Evolutionary conservation across 2,888 invertebrate species (phyloP), one percentile per base, ranked within the genome.

Genomic region (Onthophagus sagittarius): DNA sequence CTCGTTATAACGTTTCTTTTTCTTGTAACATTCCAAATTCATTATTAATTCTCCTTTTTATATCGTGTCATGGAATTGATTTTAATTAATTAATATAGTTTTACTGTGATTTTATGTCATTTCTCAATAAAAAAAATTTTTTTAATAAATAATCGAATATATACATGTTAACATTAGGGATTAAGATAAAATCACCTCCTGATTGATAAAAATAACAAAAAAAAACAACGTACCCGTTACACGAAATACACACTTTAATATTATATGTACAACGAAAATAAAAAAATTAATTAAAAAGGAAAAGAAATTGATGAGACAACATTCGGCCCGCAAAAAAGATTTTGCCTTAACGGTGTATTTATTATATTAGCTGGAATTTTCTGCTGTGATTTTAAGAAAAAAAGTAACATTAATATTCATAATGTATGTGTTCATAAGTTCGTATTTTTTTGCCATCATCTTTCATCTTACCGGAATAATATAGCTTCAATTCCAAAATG

Each of bases 351-450:
- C 67, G 32, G 67, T 67, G 67, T 67, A 67, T 67, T 53, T 67
- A 67, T 32, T 67, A 63, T 71, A 71, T 71, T 70, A 70, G 70
- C 33, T 70, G 39, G 39, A 33, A 70, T 70, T 53, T 39, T 39
- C 70, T 70, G 70, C 53, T 53, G 53, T 70, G 70, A 70, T 70
- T 70, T 70, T 39, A 33, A 62, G 33, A 70, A 64, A 64, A 64
- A 64, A 64, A 64, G 23, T 67, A 67, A 53, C 39, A 53, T 53
- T 53, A 53, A 53, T 23, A 23, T 53, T 53, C 39, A 53, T 53
- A 23, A 67, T 67, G 32, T 67, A 67, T 67, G 67, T 67, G 67
- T 67, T 67, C 67, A 67, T 67, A 67, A 2, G 39, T 53, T 53
- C 11, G 39, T 53, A 53, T 53, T 53, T 53, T 53, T 53, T 53